Evolutionary conservation across 2,113 vertebrate genomes (phyloP).

Genomic region (Petrocephalus microphthalmus): DNA sequence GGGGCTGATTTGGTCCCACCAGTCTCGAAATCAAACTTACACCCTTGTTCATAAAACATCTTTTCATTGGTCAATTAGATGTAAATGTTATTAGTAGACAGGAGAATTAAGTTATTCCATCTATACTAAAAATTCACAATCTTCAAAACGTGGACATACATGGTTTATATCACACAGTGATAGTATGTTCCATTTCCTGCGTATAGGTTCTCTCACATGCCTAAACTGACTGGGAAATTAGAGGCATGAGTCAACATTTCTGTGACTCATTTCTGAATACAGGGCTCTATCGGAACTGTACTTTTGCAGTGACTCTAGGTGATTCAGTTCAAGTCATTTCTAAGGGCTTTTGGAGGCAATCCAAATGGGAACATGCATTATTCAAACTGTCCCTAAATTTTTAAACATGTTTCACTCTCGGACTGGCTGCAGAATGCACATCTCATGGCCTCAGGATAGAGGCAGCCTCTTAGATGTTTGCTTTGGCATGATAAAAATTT

Average conservation of each 20-base stretch:
- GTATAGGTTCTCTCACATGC: not conserved
- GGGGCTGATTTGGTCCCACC: not conserved
- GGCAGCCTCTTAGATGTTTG: not conserved
- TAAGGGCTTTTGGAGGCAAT: not conserved
- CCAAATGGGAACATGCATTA: slow-evolving; percentile 31
- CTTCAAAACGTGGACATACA: not conserved
- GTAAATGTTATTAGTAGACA: not conserved
- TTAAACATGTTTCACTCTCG: slow-evolving; percentile 20
- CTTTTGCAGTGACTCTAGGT: not conserved
- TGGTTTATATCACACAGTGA: not conserved
- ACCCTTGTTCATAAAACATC: not conserved
- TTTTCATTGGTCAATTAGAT: not conserved
- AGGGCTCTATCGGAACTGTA: not conserved
- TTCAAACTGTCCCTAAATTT: slow-evolving; percentile 27
- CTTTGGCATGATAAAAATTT: not conserved
- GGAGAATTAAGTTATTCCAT: not conserved
- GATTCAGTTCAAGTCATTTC: not conserved
- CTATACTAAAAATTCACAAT: not conserved
- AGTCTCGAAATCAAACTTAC: not conserved
- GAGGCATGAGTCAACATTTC: not conserved
- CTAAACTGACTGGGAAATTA: not conserved
- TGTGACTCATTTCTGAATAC: not conserved
- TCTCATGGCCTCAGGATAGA: not conserved
- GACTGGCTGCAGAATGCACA: slow-evolving; percentile 6
- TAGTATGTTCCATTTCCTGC: not conserved